A percentile compares a stretch with the other conserved stretches of the same genome.
These are phyloP conservation scores for Maccullochella peelii DNA, from an alignment of 2,113 vertebrate species.

Conservation along the genomic window DNA sequence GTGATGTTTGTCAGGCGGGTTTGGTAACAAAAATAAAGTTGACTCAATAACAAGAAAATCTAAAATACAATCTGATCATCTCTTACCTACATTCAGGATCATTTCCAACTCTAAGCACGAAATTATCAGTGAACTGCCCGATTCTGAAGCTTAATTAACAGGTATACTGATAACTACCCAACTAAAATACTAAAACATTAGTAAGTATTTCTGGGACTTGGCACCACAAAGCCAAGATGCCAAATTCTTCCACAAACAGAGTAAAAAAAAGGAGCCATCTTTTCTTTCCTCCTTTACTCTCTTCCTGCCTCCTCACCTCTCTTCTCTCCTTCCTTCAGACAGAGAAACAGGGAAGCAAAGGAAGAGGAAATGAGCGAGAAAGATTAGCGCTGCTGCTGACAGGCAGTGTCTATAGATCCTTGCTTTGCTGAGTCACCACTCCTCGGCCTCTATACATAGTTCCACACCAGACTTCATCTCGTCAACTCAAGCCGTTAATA, in stretches of 20 bases:
- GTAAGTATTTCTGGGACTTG: too few species aligned
- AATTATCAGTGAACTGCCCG: neutral
- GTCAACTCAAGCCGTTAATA: conserved; percentile 29
- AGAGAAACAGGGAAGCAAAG: neutral
- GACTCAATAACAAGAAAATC: neutral
- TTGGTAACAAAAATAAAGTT: conserved; percentile 9
- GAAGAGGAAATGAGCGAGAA: conserved; percentile 2
- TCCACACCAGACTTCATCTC: conserved; percentile 25
- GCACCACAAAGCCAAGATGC: neutral
- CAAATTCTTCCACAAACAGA: neutral
- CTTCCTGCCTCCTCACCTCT: neutral
- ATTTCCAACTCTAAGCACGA: neutral
- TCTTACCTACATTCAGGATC: neutral
- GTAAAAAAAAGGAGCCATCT: too few species aligned
- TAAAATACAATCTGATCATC: neutral
- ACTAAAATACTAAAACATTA: too few species aligned
- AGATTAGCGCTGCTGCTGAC: conserved; percentile 65
- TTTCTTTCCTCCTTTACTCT: too few species aligned
- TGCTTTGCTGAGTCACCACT: conserved; percentile 64
- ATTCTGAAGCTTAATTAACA: neutral
- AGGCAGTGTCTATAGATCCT: conserved; percentile 49
- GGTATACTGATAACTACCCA: too few species aligned
- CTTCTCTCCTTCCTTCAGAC: neutral
- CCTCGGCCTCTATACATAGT: conserved; percentile 35
- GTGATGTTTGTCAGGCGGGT: neutral